Evolutionary conservation across 2,113 vertebrate genomes (phyloP), one percentile per base, ranked within the genome.

Genomic region (Hippolais icterina): DNA sequence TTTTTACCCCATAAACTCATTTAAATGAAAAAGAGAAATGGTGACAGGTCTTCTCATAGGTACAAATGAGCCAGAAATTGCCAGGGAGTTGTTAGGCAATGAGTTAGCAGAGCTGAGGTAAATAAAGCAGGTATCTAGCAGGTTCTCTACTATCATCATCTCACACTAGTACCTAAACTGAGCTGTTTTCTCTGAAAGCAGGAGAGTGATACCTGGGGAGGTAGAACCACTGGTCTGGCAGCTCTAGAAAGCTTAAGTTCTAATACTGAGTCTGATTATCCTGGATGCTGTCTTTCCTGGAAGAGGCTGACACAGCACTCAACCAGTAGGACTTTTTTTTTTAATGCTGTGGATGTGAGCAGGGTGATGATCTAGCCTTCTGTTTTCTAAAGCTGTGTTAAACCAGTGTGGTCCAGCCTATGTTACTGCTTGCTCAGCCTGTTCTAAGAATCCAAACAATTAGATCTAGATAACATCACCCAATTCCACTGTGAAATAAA

Each of bases 401-500:
- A 94, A 78, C 63, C 56, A 81, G n/a, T 44, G 89, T 79, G 63
- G 15, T 74, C 78, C 75, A 81, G 87, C 65, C 63, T 79, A 41
- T 4, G 29, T 77, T 71, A 81, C 42, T 94, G n/a, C 95, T 97
- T 90, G 81, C 60, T 94, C 83, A 92, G 93, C 37, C 69, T 82
- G 29, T 86, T 92, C 82, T 68, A 72, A 89, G 91, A 87, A 91
- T 70, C 61, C 53, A 63, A 52, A 86, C 64, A 85, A 53, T 80
- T 87, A 81, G 33, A 74, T 95, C 3, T 44, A 93, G 93, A 94
- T 95, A 76, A 87, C 78, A 83, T 63, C 69, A 31, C 24, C 50
- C 92, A 92, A 88, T 93, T 97, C 92, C 79, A 71, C 22, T 65
- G 61, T 96, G 83, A 82, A 97, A 92, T 88, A 57, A 42, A 70